These are phyloP conservation scores for Bos javanicus DNA, from an alignment of 2,113 vertebrate genomes.

Conservation along the genomic window DNA sequence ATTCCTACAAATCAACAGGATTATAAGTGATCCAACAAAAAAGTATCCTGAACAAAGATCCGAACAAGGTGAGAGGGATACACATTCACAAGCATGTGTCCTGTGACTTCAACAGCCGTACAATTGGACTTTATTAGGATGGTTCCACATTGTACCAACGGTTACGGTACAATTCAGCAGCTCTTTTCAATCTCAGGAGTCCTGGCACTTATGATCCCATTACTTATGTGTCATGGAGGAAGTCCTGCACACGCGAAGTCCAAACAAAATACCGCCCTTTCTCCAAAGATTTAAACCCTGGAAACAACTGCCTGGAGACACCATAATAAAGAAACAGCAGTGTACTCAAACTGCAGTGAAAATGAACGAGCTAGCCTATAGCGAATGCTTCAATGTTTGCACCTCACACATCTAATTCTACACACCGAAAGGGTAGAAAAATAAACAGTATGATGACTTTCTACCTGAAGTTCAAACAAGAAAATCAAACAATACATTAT, in stretches of 20 bases:
- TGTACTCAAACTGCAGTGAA: not conserved
- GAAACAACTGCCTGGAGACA: not conserved
- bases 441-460: not conserved
- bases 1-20: not conserved
- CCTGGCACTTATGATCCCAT: too few species aligned
- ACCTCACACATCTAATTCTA: not conserved
- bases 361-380: not conserved
- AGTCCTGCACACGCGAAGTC: not conserved
- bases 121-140: not conserved
- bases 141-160: not conserved
- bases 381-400: not conserved
- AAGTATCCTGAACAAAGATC: not conserved
- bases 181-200: not conserved
- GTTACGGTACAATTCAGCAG: not conserved
- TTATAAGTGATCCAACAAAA: not conserved
- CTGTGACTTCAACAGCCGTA: fast-evolving
- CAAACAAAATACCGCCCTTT: not conserved
- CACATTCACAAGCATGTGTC: not conserved
- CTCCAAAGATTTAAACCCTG: not conserved
- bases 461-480: not conserved
- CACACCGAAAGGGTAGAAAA: not conserved
- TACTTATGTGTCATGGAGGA: fast-evolving
- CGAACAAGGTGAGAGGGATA: not conserved
- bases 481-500: not conserved
- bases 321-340: not conserved